These are phyloP conservation scores for Pavo muticus DNA, from an alignment of 2,113 vertebrate species.

Conservation along the genomic window DNA sequence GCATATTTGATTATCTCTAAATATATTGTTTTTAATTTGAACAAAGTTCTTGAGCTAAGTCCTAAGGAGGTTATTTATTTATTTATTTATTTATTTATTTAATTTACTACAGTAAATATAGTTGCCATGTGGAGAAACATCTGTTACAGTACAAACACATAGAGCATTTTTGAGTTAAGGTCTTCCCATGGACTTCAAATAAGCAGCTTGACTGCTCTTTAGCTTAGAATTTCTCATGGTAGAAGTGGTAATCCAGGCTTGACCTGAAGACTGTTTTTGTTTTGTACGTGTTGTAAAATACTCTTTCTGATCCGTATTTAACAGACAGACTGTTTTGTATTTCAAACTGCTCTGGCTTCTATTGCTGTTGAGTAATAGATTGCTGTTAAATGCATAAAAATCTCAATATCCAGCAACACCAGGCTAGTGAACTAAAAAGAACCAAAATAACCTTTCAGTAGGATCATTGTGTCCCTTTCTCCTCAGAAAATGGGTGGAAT, in stretches of 20 bases:
- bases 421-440: neutral
- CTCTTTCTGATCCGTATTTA: neutral
- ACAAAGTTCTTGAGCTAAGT: neutral
- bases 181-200: neutral
- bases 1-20: neutral
- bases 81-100: neutral
- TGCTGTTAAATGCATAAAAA: neutral
- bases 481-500: neutral
- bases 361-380: neutral
- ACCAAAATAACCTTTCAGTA: neutral
- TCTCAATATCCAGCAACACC: neutral
- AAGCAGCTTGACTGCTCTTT: neutral
- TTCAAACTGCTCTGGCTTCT: neutral
- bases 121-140: neutral
- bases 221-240: neutral
- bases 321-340: neutral
- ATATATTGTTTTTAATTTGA: neutral
- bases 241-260: neutral
- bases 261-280: neutral
- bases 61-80: neutral
- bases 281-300: neutral
- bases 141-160: neutral
- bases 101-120: neutral
- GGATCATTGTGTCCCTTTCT: fast-evolving
- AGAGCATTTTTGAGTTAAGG: too few relatives aligned